Base-by-base conservation (phyloP, 2,888 invertebrate genomes). In the Globia sparganii region DNA sequence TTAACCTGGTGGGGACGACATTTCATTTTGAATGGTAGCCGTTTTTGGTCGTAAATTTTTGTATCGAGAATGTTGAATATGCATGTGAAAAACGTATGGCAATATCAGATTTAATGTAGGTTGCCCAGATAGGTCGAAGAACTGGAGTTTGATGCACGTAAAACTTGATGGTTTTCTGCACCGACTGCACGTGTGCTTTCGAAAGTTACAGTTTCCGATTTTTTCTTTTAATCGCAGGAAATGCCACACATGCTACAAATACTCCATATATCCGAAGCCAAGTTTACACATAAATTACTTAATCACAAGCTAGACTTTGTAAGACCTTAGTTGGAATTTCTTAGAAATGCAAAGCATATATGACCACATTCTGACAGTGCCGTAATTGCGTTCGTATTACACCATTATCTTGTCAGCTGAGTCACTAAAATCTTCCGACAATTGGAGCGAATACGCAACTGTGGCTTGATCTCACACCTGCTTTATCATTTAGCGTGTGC, bases 401-500 rank as follows among this genome's bases (percentile, higher is more conserved):
- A 40, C 66, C 31, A 66, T 72, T 84, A 77, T 68, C 46, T 53
- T 68, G 73, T 77, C 81, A 46, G 43, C 46, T 72, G 69, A 73
- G 5, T 28, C 64, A 56, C 46, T 49, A 65, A 83, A 81, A 64
- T 80, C 76, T 72, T 77, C 73, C 21, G 18, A 28, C 65, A 84
- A 77, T 74, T 77, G 73, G 65, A 46, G 65, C 68, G 43, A 64
- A 80, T 70, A 78, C 74, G 78, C 81, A 81, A 83, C 59, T 43
- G 40, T 66, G 43, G 28, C 13, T 46, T 66, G 75, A 46, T 62
- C 62, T 83, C 72, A 79, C 76, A 85, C 79, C 86, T 80, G 76
- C 82, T 69, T 81, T 79, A 76, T 80, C 75, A 85, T 83, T 81
- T 67, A 69, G 73, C 25, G 72, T 72, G 65, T 67, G 71, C 76